phyloP scores from a whole-genome alignment of 2,113 vertebrate species.

The Archocentrus centrarchus region DNA sequence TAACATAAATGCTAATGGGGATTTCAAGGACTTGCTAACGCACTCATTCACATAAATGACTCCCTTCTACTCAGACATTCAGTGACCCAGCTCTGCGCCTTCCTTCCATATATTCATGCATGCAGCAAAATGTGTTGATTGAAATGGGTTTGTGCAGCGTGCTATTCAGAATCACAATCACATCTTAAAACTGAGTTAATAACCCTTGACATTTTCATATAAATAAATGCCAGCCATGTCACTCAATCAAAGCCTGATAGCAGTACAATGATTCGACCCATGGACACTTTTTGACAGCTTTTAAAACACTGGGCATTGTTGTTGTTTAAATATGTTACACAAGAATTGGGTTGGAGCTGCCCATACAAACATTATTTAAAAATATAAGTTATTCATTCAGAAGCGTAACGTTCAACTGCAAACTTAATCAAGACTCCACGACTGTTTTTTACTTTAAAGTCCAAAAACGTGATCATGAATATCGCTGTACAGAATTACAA shows the following conservation, averaged over 20 bases:
- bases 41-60: slow-evolving; percentile 22
- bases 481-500: background rate
- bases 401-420: too few species aligned
- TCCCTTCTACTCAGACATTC: slow-evolving; percentile 30
- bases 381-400: too few species aligned
- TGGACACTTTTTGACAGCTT: background rate
- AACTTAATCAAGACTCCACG: too few species aligned
- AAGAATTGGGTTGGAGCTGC: background rate
- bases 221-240: slow-evolving; percentile 35
- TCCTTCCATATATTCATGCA: slow-evolving; percentile 9
- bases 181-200: slow-evolving; percentile 6
- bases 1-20: background rate
- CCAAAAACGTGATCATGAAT: background rate
- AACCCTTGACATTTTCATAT: slow-evolving; percentile 33
- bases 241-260: slow-evolving; percentile 17
- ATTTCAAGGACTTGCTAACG: slow-evolving; percentile 47
- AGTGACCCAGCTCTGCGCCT: slow-evolving; percentile 5
- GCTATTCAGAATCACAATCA: slow-evolving; percentile 16
- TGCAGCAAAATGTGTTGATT: slow-evolving; percentile 14
- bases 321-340: background rate
- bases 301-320: background rate
- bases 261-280: background rate
- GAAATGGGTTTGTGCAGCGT: background rate
- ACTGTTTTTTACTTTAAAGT: too few species aligned
- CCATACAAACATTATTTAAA: background rate